Percentiles rank a stretch among this genome's conserved stretches.
Conservation (phyloP, 2,113 vertebrate species). For the Microtus montanus region DNA sequence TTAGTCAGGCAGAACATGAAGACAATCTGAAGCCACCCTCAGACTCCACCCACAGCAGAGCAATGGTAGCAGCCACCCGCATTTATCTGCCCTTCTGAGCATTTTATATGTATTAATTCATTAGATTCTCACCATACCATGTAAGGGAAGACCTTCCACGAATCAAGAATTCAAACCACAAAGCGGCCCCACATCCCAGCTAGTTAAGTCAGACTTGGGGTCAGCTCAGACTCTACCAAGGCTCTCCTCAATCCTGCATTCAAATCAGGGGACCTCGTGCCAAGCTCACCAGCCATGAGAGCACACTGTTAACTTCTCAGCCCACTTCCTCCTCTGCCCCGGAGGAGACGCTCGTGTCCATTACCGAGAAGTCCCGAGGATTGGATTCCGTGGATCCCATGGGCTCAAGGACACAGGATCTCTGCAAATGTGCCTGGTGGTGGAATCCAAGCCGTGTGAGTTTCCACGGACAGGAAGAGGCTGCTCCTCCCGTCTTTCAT, state of each 20-base stretch:
- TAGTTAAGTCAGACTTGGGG: neutral
- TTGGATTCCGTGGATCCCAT: neutral
- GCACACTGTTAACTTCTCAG: neutral
- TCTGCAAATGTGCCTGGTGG: neutral
- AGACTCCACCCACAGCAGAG: neutral
- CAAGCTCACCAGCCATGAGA: neutral
- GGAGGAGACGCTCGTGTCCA: neutral
- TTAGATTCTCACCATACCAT: neutral
- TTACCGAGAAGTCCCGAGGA: neutral
- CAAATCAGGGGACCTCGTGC: neutral
- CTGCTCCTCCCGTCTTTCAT: neutral
- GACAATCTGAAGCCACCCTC: neutral
- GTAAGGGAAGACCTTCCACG: neutral
- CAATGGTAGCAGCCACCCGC: neutral
- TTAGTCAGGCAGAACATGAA: neutral
- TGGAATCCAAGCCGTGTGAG: slow-evolving; percentile 3
- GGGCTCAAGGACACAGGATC: neutral
- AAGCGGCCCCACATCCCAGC: neutral
- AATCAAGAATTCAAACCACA: slow-evolving; percentile 18
- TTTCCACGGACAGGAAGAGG: neutral
- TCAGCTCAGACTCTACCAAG: neutral
- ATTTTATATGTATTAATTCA: neutral
- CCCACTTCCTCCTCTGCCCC: neutral
- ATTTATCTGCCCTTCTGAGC: neutral
- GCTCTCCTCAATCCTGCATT: neutral